Base-by-base conservation (phyloP, 2,797 vertebrate genomes). In the Eidolon dupreanum region DNA sequence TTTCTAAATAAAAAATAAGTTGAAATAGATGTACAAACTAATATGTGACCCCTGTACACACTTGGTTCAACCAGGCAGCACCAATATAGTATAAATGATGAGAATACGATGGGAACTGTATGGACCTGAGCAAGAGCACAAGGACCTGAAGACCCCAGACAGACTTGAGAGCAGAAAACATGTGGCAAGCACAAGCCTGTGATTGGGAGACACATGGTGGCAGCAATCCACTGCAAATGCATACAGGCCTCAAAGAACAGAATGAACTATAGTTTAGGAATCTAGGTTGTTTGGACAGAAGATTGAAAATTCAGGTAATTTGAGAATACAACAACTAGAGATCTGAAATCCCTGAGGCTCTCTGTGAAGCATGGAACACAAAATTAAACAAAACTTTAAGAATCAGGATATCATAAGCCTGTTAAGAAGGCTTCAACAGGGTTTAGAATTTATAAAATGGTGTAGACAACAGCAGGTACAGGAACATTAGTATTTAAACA, bases 331-430 rank as follows among this genome's bases (percentile, higher is more conserved):
- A 1, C 68, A 31, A 57, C 3, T 51, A 65, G 61, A 68, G 33
- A 6, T 46, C 20, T 88, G 24, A 87, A 65, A 92, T 71, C 49
- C 49, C n/a, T 17, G 57, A 71, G 2, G n/a, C 20, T 92, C 28
- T 38, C 75, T 57, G 2, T 65, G 33, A 26, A 70, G 20, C 16
- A 71, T 0, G 15, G 46, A 63, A 81, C 1, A 81, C 17, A 51
- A 85, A 90, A 92, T 88, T 65, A 84, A 95, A 53, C 6, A 70
- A 92, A 53, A 31, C 6, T 57, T 26, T 74, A 63, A 90, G 93
- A 82, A 83, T 2, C 59, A 66, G 43, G 8, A 20, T 55, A 38
- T 3, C 33, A 13, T 51, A 57, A 71, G 13, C 33, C 33, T 82
- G 51, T 74, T 87, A 22, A 70, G 33, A n/a, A 38, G 8, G 51